Base-by-base conservation (phyloP, 2,797 vertebrate species). In the Sebastes taczanowskii region DNA sequence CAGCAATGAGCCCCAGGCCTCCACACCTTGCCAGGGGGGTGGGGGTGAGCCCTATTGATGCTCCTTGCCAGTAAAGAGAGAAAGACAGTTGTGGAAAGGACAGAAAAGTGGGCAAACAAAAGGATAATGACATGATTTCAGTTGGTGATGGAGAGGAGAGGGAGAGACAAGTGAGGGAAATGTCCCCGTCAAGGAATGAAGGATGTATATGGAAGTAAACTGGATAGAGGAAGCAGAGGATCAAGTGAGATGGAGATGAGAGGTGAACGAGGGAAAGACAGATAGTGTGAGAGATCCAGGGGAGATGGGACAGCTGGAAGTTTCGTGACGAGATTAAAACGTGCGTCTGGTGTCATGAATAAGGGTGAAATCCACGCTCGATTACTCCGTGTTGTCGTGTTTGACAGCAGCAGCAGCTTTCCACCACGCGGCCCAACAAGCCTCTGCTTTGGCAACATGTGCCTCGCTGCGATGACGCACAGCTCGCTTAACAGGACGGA, bases 381-480 rank as follows among this genome's bases (percentile, higher is more conserved):
- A 86, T 87, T 84, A 58, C 69, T 83, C 66, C 1, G 66, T 81
- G 83, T 86, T 86, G 85, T 81, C 7, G 68, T 73, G 82, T 82
- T 78, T 82, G 82, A 85, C 55, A 10, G 86, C 10, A 20, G 86
- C 11, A 20, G 81, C 84, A 67, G 76, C 75, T 83, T 81, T 92
- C 74, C 76, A 76, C 74, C 78, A 20, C 14, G 25, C 11, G 25
- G 34, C 82, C 72, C 65, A 25, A 71, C 80, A 64, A 82, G 87
- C 75, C 81, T 83, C 85, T 94, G 91, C 92, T 94, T 93, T 94
- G 93, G 91, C 91, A 95, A 94, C 92, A 91, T 8, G 20, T 30
- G 23, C 55, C 75, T 77, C 29, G 0, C 78, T 61, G 77, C n/a
- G 23, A 78, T 93, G 92, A 94, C 88, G 83, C 91, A 91, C 86